Evolutionary conservation across 2,888 invertebrate species (phyloP).

Genomic region (Archips xylosteana): DNA sequence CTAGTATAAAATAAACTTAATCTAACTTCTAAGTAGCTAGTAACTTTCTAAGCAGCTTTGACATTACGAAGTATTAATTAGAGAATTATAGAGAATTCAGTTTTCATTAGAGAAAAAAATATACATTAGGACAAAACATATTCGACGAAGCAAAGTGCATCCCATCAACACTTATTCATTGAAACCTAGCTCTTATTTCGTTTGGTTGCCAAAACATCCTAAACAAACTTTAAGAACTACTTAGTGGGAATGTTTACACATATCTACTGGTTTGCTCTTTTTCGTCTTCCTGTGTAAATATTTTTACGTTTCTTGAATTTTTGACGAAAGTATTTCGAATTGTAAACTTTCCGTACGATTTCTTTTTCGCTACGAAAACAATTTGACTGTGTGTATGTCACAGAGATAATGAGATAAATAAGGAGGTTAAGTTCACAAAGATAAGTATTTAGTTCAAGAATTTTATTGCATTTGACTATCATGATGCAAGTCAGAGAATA

Average conservation of each 20-base stretch:
- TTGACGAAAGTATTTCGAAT: not conserved
- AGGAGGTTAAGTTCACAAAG: conserved; percentile 48
- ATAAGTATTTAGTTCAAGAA: conserved; percentile 35
- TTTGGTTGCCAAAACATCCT: conserved; percentile 15
- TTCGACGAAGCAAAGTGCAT: no score
- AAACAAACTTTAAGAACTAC: conserved; percentile 34
- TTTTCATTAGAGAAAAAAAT: no score
- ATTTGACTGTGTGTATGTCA: conserved; percentile 1
- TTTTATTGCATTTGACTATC: conserved; percentile 30
- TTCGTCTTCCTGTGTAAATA: no score
- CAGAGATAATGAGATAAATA: conserved; percentile 42
- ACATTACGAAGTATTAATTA: no score
- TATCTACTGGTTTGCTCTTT: no score
- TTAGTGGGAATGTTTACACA: conserved; percentile 1
- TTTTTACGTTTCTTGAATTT: not conserved
- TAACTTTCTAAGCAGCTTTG: no score
- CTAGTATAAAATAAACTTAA: no score
- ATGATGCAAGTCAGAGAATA: not conserved
- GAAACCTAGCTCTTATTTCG: no score
- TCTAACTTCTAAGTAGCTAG: no score
- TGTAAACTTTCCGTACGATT: not conserved
- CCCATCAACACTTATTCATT: no score
- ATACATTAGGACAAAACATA: no score
- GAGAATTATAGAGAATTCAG: no score
- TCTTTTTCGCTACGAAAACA: conserved; percentile 16